Base-by-base conservation (phyloP, 1,140 invertebrate species). In the Tetragnatha versicolor region DNA sequence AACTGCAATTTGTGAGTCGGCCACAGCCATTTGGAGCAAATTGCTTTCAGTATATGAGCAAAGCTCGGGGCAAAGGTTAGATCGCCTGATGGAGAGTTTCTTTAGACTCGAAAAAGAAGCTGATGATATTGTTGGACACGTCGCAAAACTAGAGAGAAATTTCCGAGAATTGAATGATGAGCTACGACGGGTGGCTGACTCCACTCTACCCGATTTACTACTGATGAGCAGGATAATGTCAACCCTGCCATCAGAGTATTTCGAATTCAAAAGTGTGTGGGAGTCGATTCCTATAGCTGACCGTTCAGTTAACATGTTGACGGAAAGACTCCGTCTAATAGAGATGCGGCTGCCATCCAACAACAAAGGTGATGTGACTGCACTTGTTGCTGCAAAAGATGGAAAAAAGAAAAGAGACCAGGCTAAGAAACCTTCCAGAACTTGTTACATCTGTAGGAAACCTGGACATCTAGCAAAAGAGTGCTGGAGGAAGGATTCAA, bases 201-300 rank as follows among this genome's bases (percentile, higher is more conserved):
- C 10, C 12, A 14, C 20, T 12, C 29, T 65, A n/a, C 29, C 33
- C 9, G 58, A 37, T 61, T 0, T 61, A 3, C 58, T 61, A 3
- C 29, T 29, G 22, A 61, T 61, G 58, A 61, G 31, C 17, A 33
- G 33, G 37, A 61, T 61, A 10, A 61, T 61, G 58, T 61, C 37
- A 27, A 65, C 6, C 0, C 10, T 65, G 9, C 37, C 22, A 14
- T 2, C n/a, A 42, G 22, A 65, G 45, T 65, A 65, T 25, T 45
- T 65, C 5, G 61, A 45, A 22, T 65, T 45, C 35, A 65, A 65
- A 14, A 65, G 61, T 42, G 37, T 45, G 35, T 42, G 61, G 20
- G 61, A 65, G 22, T 65, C 35, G 3, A 27, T 65, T 25, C 20
- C 35, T 2, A 25, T 42, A 9, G 22, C 14, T 25, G 61, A 65